These are phyloP conservation scores for Agrypnia vestita DNA, from an alignment of 1,140 invertebrate genomes.

Conservation along the genomic window DNA sequence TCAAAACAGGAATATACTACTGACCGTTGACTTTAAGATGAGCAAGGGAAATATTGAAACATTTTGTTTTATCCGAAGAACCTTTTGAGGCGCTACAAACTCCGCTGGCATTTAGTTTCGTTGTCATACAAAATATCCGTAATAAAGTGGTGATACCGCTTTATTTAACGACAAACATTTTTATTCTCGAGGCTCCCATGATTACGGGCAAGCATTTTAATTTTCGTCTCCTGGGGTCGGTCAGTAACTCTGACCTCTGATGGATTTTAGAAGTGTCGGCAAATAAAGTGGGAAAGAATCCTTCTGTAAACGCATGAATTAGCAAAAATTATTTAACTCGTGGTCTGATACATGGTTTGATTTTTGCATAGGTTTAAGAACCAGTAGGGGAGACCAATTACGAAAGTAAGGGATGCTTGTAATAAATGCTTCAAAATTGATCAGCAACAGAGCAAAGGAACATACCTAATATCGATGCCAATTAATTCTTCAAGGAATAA, in stretches of 20 bases:
- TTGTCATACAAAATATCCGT: too few species aligned
- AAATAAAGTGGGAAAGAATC: neutral
- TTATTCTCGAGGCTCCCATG: constrained; percentile 45
- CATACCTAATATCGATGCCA: too few species aligned
- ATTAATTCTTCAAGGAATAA: too few species aligned
- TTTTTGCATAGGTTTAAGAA: too few species aligned
- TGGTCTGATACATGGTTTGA: too few species aligned
- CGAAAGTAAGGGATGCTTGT: too few species aligned
- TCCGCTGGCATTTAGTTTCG: too few species aligned
- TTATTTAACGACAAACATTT: constrained; percentile 38
- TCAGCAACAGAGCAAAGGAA: too few species aligned
- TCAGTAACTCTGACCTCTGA: constrained; percentile 24
- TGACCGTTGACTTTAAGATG: neutral
- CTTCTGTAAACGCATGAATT: neutral
- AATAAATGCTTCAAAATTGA: too few species aligned
- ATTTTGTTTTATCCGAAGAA: neutral
- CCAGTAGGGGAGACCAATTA: too few species aligned
- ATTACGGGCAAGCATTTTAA: constrained; percentile 47
- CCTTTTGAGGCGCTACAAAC: neutral
- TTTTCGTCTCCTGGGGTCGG: constrained; percentile 47
- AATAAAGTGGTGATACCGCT: constrained; percentile 10
- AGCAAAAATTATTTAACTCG: too few species aligned
- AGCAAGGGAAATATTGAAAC: neutral
- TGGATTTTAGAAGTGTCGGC: constrained; percentile 1
- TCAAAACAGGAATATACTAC: too few species aligned